Evolutionary conservation across 2,888 invertebrate species (phyloP), one percentile per base, ranked within the genome.

Genomic region (Lucinisca nassula): DNA sequence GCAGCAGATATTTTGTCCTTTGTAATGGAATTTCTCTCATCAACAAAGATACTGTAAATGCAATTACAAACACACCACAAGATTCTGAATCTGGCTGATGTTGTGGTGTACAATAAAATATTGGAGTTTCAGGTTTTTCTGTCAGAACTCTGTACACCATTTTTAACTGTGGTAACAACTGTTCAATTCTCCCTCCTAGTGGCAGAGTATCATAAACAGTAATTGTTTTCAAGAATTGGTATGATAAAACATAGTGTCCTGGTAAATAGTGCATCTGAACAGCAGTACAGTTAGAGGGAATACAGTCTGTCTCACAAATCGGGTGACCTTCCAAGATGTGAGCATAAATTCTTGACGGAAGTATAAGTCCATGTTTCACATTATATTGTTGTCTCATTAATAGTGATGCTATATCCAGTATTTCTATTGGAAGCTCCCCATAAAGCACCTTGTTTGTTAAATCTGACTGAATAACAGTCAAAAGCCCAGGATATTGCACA

Each of bases 51-150:
- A 55, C 55, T n/a, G 55, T 38, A 80, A 72, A 72, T n/a, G 80
- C 79, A 38, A 70, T 45, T 32, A 72, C 79, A 72, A 79, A 79
- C 24, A 37, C 32, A 49, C 79, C 79, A 79, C 79, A 79, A 17
- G 67, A 67, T 12, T 67, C 70, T 45, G 79, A 79, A 2, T 67
- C 70, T 30, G 49, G 67, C 30, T 79, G 79, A 32, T 40, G 40
- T 79, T 79, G 79, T 17, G 79, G 70, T 12, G 17, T 55, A 55
- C 55, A 80, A 51, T 45, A 73, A n/a, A 73, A 67, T 73, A 45
- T 72, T 80, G 32, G 45, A 55, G 30, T n/a, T 80, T 10, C 55
- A 17, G 55, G 55, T 14, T 51, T 35, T 32, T 80, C 32, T 21
- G 1, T 30, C 6, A 73, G 12, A 73, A 14, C 32, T 21, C 32